phyloP scores from a whole-genome alignment of 1,140 invertebrate genomes.

The Formica selysi region DNA sequence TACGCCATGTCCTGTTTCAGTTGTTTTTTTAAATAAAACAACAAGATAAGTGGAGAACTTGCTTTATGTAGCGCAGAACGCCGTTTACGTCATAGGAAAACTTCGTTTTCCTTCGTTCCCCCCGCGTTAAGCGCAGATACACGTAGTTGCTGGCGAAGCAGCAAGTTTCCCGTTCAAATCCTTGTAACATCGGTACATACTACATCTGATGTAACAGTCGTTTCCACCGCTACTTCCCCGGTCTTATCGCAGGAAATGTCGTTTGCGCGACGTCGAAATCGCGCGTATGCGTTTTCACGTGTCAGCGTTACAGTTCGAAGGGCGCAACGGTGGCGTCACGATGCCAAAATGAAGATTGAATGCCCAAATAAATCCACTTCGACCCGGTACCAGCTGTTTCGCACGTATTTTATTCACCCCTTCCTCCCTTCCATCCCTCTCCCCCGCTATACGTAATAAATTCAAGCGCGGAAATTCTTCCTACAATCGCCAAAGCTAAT shows the following conservation, averaged over 20 bases:
- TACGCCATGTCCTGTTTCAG: neutral
- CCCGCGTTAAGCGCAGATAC: slow-evolving; percentile 28
- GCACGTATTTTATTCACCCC: slow-evolving; percentile 40
- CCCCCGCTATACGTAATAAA: slow-evolving; percentile 10
- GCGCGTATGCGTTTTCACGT: slow-evolving; percentile 46
- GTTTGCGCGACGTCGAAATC: slow-evolving; percentile 49
- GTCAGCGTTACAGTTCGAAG: slow-evolving; percentile 39
- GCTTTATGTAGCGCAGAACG: slow-evolving; percentile 10
- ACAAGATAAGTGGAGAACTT: slow-evolving; percentile 26
- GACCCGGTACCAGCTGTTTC: slow-evolving; percentile 45
- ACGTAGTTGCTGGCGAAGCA: slow-evolving; percentile 46
- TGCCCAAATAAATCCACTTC: slow-evolving; percentile 53
- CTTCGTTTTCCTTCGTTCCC: neutral
- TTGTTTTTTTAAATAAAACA: slow-evolving; percentile 36
- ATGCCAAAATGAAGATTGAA: slow-evolving; percentile 55
- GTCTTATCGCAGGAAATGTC: slow-evolving; percentile 49
- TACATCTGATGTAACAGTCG: slow-evolving; percentile 41
- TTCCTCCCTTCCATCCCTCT: neutral
- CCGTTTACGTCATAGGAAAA: slow-evolving; percentile 46
- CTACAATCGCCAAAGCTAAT: slow-evolving; percentile 53
- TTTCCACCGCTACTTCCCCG: slow-evolving; percentile 27
- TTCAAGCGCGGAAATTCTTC: slow-evolving; percentile 36
- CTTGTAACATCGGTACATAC: slow-evolving; percentile 42
- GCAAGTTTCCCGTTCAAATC: slow-evolving; percentile 42
- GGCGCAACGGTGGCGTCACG: neutral